Base-by-base conservation (phyloP, 1,140 invertebrate genomes). In the Diabrotica virgifera region DNA sequence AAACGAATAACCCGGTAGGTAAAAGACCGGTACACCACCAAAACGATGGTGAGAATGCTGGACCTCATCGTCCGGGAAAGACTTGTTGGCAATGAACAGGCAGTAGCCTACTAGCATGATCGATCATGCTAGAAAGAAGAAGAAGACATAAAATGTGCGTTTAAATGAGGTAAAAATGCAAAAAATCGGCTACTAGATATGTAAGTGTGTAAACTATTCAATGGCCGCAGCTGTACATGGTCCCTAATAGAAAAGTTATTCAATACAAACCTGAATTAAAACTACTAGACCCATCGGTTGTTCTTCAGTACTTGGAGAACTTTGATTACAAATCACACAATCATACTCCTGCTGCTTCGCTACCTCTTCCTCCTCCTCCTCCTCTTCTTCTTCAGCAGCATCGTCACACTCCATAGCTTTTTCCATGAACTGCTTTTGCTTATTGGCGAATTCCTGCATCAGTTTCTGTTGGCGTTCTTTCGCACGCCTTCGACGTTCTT, bases 251-350 rank as follows among this genome's bases (percentile, higher is more conserved):
- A 24, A 24, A 24, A 24, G 24, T 24, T 24, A 46, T 46, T 3
- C 14, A 57, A 57, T 11, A 10, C 37, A n/a, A 14, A 59, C 58
- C 58, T 95, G 93, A 55, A 97, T 85, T 57, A 97, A 83, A 61
- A 95, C 92, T 5, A 96, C 93, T 24, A 97, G 82, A 8, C 95
- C 95, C 76, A 98, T 90, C 12, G 94, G 95, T 80, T 94, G 90
- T 9, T 91, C 86, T 72, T 90, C 87, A 0, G 88, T 93, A 71
- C 91, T 92, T 7, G 91, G 86, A 52, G 93, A 90, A 58, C 91
- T 93, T 81, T 94, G 92, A 81, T 91, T 94, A 80, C 96, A 98
- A 73, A 98, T 98, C 56, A 96, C 94, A 83, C 96, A 98, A 78
- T 97, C 92, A 78, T 96, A 97, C 79, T 94, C 91, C 75, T 87